These are phyloP conservation scores for Tenthredo scrophulariae DNA, from an alignment of 2,888 invertebrate genomes.

Conservation along the genomic window DNA sequence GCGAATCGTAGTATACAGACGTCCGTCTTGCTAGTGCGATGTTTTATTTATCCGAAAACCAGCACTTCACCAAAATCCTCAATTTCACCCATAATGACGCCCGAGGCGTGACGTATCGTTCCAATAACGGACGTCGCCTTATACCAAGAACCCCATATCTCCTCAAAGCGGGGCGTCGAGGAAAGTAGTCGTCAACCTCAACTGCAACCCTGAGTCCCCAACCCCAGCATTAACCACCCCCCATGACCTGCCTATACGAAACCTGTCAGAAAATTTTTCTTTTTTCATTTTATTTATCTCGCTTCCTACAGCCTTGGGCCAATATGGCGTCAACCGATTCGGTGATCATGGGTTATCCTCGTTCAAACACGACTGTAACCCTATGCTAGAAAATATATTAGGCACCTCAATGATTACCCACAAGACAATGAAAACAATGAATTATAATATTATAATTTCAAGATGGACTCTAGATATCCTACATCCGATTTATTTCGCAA, in stretches of 20 bases:
- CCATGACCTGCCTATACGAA: constrained; percentile 15
- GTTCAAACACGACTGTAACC: neutral
- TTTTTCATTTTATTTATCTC: constrained; percentile 12
- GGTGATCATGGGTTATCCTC: neutral
- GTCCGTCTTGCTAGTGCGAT: neutral
- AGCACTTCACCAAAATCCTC: neutral
- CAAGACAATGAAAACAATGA: neutral
- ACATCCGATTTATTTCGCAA: neutral
- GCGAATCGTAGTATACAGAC: neutral
- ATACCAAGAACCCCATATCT: constrained; percentile 28
- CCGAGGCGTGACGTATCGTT: constrained; percentile 33
- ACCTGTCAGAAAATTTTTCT: neutral
- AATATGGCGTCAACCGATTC: constrained; percentile 9
- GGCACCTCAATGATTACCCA: neutral
- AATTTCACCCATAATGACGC: constrained; percentile 21
- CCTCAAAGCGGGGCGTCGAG: neutral
- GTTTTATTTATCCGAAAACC: neutral
- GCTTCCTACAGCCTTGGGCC: neutral
- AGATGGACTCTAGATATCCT: neutral
- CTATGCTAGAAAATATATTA: neutral
- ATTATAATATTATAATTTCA: neutral
- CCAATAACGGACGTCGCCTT: constrained; percentile 37
- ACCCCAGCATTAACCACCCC: neutral
- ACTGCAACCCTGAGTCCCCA: neutral
- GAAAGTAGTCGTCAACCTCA: constrained; percentile 37